phyloP scores from a whole-genome alignment of 2,888 invertebrate genomes.

The Lacanobia oleracea region DNA sequence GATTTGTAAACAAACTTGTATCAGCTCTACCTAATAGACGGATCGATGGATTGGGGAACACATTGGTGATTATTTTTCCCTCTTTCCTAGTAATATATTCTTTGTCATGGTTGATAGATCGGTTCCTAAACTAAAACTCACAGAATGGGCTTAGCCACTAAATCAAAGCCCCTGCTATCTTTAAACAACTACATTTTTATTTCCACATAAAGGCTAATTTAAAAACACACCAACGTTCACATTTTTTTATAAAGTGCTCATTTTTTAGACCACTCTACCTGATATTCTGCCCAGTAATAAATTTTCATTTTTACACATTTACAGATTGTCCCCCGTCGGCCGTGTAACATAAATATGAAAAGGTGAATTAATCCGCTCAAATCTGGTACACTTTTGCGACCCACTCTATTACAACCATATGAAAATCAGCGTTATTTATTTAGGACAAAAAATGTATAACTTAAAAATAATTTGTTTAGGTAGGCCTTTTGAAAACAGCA shows the following conservation, averaged over 20 bases:
- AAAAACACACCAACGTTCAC: slow-evolving; percentile 1
- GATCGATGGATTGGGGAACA: neutral
- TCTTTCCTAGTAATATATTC: neutral
- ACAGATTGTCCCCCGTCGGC: slow-evolving; percentile 41
- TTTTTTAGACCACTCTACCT: slow-evolving; percentile 10
- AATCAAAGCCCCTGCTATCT: neutral
- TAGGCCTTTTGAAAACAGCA: slow-evolving; percentile 48
- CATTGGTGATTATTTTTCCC: neutral
- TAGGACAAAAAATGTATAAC: slow-evolving; percentile 59
- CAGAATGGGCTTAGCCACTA: neutral
- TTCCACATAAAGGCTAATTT: slow-evolving; percentile 10
- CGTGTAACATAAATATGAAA: slow-evolving; percentile 40
- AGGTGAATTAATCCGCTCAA: slow-evolving; percentile 51
- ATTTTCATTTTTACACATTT: slow-evolving; percentile 57
- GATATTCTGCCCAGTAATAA: slow-evolving; percentile 28
- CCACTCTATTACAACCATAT: slow-evolving; percentile 45
- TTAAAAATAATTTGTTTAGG: slow-evolving; percentile 57
- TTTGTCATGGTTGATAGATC: neutral
- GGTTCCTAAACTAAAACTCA: neutral
- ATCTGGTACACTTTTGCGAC: slow-evolving; percentile 39
- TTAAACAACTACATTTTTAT: neutral
- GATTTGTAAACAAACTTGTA: slow-evolving; percentile 23
- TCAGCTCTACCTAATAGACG: neutral
- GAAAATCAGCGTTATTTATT: slow-evolving; percentile 57
- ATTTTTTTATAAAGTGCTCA: slow-evolving; percentile 30